Conservation (phyloP, 2,888 invertebrate species). For the Phytoseiulus persimilis region DNA sequence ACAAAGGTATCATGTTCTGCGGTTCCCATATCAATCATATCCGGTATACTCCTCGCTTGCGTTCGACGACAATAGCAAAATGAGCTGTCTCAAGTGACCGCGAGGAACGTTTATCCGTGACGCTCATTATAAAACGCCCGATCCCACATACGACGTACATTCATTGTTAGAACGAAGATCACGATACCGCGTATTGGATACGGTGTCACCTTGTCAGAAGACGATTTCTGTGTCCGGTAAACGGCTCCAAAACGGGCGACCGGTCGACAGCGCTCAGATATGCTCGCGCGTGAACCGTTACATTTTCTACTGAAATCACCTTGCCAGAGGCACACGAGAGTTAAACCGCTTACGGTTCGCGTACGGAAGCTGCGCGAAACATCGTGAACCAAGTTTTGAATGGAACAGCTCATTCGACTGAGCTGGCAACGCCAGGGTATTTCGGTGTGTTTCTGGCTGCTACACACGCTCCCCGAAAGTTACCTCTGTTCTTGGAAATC, state of each 20-base stretch:
- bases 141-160: neutral
- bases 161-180: neutral
- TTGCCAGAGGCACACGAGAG: neutral
- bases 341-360: neutral
- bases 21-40: neutral
- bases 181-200: neutral
- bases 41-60: neutral
- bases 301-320: neutral
- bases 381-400: neutral
- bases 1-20: too few species aligned
- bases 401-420: neutral
- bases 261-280: neutral
- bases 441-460: neutral
- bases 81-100: neutral
- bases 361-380: neutral
- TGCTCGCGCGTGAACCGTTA: neutral
- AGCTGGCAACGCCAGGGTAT: neutral
- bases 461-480: too few species aligned
- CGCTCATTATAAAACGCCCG: neutral
- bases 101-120: neutral
- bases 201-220: neutral
- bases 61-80: neutral
- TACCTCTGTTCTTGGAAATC: neutral
- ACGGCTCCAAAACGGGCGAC: neutral
- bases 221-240: neutral